Percentiles rank a stretch among this genome's conserved stretches.
Conservation (phyloP, 2,113 vertebrate species). For the Epinephelus lanceolatus region DNA sequence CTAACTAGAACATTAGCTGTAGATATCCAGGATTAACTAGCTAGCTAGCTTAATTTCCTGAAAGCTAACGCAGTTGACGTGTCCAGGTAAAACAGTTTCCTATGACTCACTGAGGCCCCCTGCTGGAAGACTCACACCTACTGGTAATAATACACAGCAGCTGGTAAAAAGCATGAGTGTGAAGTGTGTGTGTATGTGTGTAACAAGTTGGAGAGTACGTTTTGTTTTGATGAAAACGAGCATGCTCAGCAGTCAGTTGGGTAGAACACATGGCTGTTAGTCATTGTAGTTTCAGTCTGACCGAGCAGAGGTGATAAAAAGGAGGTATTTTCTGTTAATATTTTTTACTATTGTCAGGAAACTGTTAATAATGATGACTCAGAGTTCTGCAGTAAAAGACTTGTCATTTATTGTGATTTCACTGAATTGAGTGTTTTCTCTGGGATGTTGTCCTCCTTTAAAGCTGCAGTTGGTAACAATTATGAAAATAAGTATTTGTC, state of each 20-base stretch:
- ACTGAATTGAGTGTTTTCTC: too few relatives aligned
- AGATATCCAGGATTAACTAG: slow-evolving; percentile 32
- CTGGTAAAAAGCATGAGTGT: slow-evolving; percentile 30
- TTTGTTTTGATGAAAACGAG: background rate
- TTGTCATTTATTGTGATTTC: background rate
- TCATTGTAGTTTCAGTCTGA: slow-evolving; percentile 29
- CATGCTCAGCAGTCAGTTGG: background rate
- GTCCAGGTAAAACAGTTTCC: slow-evolving; percentile 82
- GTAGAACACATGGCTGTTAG: slow-evolving; percentile 7
- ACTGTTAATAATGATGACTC: background rate
- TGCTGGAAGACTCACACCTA: slow-evolving; percentile 72
- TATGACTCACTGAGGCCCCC: slow-evolving; percentile 81
- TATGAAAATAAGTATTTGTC: too few relatives aligned
- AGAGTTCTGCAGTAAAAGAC: background rate
- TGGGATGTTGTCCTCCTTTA: too few relatives aligned
- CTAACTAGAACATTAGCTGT: slow-evolving; percentile 47
- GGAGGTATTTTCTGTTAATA: background rate
- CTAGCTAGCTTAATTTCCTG: slow-evolving; percentile 12
- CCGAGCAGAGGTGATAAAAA: slow-evolving; percentile 36
- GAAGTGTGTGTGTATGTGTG: background rate
- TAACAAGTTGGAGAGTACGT: background rate
- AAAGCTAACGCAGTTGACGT: slow-evolving; percentile 68
- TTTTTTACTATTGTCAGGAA: background rate
- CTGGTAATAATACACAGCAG: slow-evolving; percentile 62
- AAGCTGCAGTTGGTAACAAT: too few relatives aligned